Base-by-base conservation (phyloP, 2,888 invertebrate genomes). In the Eledone cirrhosa region DNA sequence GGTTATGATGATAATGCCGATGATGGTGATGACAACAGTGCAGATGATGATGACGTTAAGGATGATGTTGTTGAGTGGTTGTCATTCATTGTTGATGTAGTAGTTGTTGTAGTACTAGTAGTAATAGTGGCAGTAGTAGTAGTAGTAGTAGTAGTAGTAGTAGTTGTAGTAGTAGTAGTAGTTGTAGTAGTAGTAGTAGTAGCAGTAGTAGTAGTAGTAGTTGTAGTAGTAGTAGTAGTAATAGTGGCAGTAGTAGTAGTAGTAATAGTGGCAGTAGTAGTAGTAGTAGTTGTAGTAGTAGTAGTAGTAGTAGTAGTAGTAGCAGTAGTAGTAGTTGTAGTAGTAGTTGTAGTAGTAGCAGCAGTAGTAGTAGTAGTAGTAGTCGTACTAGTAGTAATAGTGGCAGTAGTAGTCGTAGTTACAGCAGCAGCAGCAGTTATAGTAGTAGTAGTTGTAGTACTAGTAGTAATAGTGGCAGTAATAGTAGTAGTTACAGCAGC, bases 171-270 rank as follows among this genome's bases (percentile, higher is more conserved):
- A 76, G 77, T 76, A 27, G 48, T 76, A 48, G 77, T 76, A 76
- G 77, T 76, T 48, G 77, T 76, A 76, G 77, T 76, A 76, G 77
- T 76, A 76, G 77, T 76, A 76, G 77, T 76, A 76, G 77, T 76
- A 48, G 48, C 48, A 48, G 77, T 76, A 76, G 77, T 76, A 76
- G 77, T 76, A 76, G 77, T 76, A 76, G 77, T 76, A 76, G 77
- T 76, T 48, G 48, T 76, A 76, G 77, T 76, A 76, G 77, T 76
- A 48, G 48, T 76, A 48, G 77, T 76, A 76, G 48, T 76, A 76
- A 48, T 76, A 76, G 77, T 76, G 48, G 77, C 48, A 76, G 48
- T 76, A 76, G 77, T 76, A 76, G 77, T 76, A 76, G 77, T 76
- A 47, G 77, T 76, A 76, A 48, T 76, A 76, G 77, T 76, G 48